Evolutionary conservation across 2,888 invertebrate species (phyloP).

Genomic region (Sinotaia quadrata): DNA sequence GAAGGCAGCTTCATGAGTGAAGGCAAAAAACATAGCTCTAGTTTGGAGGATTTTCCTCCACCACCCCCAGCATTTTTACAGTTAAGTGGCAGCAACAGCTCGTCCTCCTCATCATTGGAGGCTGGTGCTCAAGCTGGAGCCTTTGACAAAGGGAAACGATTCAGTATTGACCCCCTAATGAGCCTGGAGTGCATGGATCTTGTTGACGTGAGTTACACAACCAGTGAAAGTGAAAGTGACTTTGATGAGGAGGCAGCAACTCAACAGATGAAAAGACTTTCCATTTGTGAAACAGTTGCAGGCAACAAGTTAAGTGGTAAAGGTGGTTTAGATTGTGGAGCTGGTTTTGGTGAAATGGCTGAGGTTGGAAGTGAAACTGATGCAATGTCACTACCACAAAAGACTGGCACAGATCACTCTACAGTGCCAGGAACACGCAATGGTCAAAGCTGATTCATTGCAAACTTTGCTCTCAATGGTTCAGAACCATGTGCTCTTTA

Average conservation of each 20-base stretch:
- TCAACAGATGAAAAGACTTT: slow-evolving; percentile 9
- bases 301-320: background rate
- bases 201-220: slow-evolving; percentile 49
- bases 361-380: too few species aligned
- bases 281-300: slow-evolving; percentile 8
- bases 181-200: slow-evolving; percentile 50
- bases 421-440: too few species aligned
- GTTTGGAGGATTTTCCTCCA: slow-evolving; percentile 27
- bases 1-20: slow-evolving; percentile 25
- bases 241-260: slow-evolving; percentile 38
- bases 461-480: too few species aligned
- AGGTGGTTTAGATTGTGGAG: background rate
- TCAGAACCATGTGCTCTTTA: too few species aligned
- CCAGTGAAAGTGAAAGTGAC: slow-evolving; percentile 56
- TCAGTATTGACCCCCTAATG: slow-evolving; percentile 56
- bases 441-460: too few species aligned
- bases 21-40: background rate
- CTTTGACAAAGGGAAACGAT: slow-evolving; percentile 42
- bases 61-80: slow-evolving; percentile 27
- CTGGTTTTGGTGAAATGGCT: background rate
- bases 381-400: too few species aligned
- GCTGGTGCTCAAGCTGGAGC: slow-evolving; percentile 19
- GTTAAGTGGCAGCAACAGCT: slow-evolving; percentile 41
- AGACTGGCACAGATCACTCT: too few species aligned
- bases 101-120: slow-evolving; percentile 43